Evolutionary conservation across 2,888 invertebrate species (phyloP).

Genomic region (Volucella bombylans): DNA sequence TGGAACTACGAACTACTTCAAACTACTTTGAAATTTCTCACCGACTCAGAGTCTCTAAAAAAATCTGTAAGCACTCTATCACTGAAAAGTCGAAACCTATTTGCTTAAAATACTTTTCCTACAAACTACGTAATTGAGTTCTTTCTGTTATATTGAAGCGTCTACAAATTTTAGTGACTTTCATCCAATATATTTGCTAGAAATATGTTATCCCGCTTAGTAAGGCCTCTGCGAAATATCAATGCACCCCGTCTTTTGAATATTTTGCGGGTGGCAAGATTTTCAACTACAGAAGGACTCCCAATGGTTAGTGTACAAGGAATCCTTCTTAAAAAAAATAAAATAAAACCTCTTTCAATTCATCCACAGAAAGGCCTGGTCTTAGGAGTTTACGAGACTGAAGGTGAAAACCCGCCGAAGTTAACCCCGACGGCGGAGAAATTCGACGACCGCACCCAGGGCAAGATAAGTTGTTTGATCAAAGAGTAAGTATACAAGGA

Average conservation of each 20-base stretch:
- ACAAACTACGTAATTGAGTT: not conserved
- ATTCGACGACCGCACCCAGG: slow-evolving; percentile 81
- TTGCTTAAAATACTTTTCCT: slow-evolving; percentile 19
- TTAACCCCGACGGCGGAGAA: slow-evolving; percentile 82
- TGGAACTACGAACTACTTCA: slow-evolving; percentile 21
- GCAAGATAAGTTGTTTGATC: slow-evolving; percentile 81
- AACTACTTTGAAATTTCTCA: not conserved
- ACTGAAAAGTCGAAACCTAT: slow-evolving; percentile 15
- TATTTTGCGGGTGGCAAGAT: not conserved
- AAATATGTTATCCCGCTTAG: slow-evolving; percentile 29
- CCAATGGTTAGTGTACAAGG: slow-evolving; percentile 18
- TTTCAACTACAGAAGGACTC: not conserved
- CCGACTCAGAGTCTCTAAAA: not conserved
- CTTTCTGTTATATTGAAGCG: not conserved
- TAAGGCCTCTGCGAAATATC: slow-evolving; percentile 28
- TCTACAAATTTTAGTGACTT: slow-evolving; percentile 45
- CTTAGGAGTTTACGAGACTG: slow-evolving; percentile 82
- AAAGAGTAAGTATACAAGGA: slow-evolving; percentile 78
- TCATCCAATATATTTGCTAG: not conserved
- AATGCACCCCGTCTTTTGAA: not conserved
- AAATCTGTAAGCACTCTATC: slow-evolving; percentile 13
- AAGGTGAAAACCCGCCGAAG: slow-evolving; percentile 77
- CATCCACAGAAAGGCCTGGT: slow-evolving; percentile 82
- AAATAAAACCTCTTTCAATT: not conserved
- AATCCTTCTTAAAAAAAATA: not conserved